Conservation (phyloP, 2,797 vertebrate species). For the Mus spretus region DNA sequence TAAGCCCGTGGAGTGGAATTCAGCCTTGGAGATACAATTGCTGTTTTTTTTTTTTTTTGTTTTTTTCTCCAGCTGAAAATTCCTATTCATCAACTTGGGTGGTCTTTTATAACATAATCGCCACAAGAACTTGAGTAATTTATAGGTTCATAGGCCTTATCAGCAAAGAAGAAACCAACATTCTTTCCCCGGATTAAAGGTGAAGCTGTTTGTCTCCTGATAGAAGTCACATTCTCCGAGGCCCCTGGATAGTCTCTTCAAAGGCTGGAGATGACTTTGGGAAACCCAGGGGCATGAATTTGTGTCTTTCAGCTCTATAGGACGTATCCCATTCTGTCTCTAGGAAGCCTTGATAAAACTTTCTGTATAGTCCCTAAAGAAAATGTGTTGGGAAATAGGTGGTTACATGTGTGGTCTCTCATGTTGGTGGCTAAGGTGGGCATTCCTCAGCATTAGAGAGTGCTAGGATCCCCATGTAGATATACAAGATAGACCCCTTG, state of each 20-base stretch:
- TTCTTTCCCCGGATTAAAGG: neutral
- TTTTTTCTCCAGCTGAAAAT: slow-evolving; percentile 61
- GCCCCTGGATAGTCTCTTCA: neutral
- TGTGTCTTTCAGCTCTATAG: neutral
- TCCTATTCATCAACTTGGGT: slow-evolving; percentile 79
- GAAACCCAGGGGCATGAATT: neutral
- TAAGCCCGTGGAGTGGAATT: slow-evolving; percentile 69
- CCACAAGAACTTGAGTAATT: slow-evolving; percentile 42
- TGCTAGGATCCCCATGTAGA: neutral
- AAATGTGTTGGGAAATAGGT: neutral
- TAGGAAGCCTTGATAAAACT: neutral
- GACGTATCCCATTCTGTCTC: neutral
- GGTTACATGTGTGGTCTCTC: fast-evolving
- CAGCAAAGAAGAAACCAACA: neutral
- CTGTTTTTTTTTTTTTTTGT: slow-evolving; percentile 67
- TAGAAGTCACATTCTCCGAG: neutral
- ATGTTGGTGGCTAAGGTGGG: neutral
- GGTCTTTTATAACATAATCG: slow-evolving; percentile 69
- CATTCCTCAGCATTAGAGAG: neutral
- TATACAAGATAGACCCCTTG: too few species aligned
- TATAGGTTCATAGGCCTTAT: slow-evolving; percentile 44
- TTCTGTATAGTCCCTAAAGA: neutral
- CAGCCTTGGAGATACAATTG: neutral
- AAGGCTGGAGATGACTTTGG: neutral
- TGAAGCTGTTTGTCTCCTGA: neutral